Evolutionary conservation across 2,797 vertebrate species (phyloP).

Genomic region (Microctenopoma lineatum): DNA sequence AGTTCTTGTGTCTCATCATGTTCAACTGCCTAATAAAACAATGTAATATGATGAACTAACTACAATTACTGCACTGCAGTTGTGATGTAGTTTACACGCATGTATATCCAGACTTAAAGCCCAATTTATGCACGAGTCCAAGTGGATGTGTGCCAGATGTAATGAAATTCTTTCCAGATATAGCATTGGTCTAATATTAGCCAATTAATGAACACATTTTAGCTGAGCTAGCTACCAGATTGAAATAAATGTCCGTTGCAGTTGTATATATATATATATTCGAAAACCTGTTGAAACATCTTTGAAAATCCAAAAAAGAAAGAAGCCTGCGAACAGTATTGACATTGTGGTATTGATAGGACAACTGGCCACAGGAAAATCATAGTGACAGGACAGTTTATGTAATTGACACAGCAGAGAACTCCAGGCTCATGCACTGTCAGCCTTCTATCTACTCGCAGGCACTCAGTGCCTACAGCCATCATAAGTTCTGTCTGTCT

Average conservation of each 20-base stretch:
- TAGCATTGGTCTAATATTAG: not conserved
- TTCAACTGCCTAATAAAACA: no score
- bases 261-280: no score
- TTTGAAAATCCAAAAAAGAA: not conserved
- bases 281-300: not conserved
- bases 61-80: no score
- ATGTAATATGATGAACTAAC: no score
- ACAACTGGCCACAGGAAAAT: not conserved
- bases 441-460: conserved; percentile 5
- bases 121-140: no score
- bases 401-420: conserved; percentile 2
- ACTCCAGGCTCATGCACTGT: not conserved
- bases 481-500: conserved; percentile 41
- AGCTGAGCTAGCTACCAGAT: not conserved
- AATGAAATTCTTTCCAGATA: no score
- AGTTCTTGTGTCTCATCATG: no score
- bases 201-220: not conserved
- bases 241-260: not conserved
- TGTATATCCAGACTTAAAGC: no score
- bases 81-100: no score
- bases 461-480: conserved; percentile 22
- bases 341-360: not conserved
- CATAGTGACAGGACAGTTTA: conserved; percentile 11
- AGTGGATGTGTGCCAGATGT: no score
- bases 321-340: not conserved